Percentiles rank a stretch among this genome's conserved stretches.
These are phyloP conservation scores for Tenthredo distinguenda DNA, from an alignment of 2,888 invertebrate genomes.

Conservation along the genomic window DNA sequence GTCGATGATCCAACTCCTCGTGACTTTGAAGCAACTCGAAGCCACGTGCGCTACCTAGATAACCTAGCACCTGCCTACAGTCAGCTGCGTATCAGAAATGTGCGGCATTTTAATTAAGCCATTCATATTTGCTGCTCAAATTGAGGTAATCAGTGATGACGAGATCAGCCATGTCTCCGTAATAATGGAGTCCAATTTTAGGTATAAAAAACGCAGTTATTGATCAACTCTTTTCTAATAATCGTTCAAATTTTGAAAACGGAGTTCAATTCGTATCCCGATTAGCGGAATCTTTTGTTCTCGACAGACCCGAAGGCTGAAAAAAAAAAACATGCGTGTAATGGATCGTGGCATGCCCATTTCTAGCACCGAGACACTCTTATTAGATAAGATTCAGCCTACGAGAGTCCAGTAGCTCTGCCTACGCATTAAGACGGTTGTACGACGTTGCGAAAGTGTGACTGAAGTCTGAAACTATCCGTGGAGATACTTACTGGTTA, in stretches of 20 bases:
- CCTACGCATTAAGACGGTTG: conserved; percentile 17
- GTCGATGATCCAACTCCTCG: conserved; percentile 18
- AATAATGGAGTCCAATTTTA: background rate
- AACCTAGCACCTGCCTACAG: background rate
- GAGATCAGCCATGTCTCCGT: background rate
- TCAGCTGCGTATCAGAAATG: conserved; percentile 21
- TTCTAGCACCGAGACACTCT: conserved; percentile 1
- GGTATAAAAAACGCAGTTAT: background rate
- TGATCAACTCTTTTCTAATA: background rate
- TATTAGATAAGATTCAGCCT: conserved; percentile 46
- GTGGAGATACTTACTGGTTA: background rate
- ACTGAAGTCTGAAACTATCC: conserved; percentile 23
- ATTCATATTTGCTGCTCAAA: background rate
- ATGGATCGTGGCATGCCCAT: conserved; percentile 41
- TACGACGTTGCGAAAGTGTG: conserved; percentile 44
- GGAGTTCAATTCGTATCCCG: background rate
- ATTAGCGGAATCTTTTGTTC: background rate
- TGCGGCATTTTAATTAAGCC: background rate
- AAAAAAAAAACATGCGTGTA: background rate
- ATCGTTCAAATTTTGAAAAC: background rate
- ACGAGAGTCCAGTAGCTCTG: conserved; percentile 26
- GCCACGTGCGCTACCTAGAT: conserved; percentile 19
- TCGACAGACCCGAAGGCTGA: background rate
- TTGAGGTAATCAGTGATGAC: background rate
- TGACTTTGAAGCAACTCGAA: background rate